Percentiles rank a stretch among this genome's conserved stretches.
phyloP scores from a whole-genome alignment of 1,140 invertebrate genomes.

The Drosophila arawakana region DNA sequence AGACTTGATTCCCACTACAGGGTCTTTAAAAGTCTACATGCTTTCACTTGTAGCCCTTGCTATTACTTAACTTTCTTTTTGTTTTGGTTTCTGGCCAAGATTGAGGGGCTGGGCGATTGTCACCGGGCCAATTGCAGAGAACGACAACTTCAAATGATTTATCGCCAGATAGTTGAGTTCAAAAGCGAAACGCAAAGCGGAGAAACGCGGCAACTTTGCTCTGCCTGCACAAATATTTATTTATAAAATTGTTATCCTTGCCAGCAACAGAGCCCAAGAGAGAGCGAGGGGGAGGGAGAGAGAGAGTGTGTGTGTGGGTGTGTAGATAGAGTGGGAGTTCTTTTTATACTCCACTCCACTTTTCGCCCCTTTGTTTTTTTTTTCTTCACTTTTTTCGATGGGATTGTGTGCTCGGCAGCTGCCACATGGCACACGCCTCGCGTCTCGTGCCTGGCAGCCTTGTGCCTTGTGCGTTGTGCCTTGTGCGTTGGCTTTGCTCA shows the following conservation, averaged over 20 bases:
- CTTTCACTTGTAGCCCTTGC: too few species aligned
- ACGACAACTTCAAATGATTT: slow-evolving; percentile 80
- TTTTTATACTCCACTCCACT: not conserved
- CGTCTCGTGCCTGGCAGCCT: not conserved
- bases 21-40: too few species aligned
- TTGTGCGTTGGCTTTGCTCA: slow-evolving; percentile 47
- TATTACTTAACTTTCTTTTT: not conserved
- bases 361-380: slow-evolving; percentile 28
- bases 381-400: slow-evolving; percentile 45
- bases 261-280: slow-evolving; percentile 30
- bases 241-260: slow-evolving; percentile 82
- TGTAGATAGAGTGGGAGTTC: not conserved
- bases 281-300: too few species aligned
- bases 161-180: slow-evolving; percentile 81
- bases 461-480: slow-evolving; percentile 1
- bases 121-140: slow-evolving; percentile 75
- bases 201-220: slow-evolving; percentile 42
- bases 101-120: slow-evolving; percentile 55
- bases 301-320: too few species aligned
- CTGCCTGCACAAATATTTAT: slow-evolving; percentile 77
- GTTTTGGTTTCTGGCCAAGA: slow-evolving; percentile 8
- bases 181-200: slow-evolving; percentile 73
- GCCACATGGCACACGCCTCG: slow-evolving; percentile 35
- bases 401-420: slow-evolving; percentile 17
- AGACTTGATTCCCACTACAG: too few species aligned